Evolutionary conservation across 2,888 invertebrate genomes (phyloP), one percentile per base, ranked within the genome.

Genomic region (Girardia tigrina): DNA sequence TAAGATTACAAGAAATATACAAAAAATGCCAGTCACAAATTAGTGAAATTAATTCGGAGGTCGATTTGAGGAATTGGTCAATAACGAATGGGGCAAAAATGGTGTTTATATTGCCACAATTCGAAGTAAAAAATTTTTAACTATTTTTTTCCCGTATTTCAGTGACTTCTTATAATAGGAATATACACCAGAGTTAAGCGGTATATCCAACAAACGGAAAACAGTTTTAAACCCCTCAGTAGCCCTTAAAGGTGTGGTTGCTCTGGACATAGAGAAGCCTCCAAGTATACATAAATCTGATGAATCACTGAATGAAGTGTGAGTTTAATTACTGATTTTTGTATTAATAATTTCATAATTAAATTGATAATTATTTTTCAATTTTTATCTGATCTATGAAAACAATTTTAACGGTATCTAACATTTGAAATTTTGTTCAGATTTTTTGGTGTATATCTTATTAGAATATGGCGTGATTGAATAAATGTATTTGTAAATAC

Each of bases 1-100:
- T 56, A 6, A 56, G 56, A 56, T 56, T 56, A 16, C 4, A 56
- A 20, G 56, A 56, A 12, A 56, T 56, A 56, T 56, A 56, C 23
- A 23, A 56, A 8, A 4, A 56, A 4, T 56, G 56, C n/a, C n/a
- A 56, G 23, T 12, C n/a, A n/a, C 6, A 4, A 6, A 56, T 56
- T 16, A 56, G 23, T n/a, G 56, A 56, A 56, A n/a, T 56, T 4
- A 56, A 56, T 56, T 56, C 56, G 20, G 56, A 56, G 4, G 56
- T 56, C n/a, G 56, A 56, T 56, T 16, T 56, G 56, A 56, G 23
- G 23, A 56, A 56, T 56, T 56, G 56, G 56, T 56, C 56, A 56
- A 56, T 8, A 4, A 56, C 56, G 2, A 56, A 56, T n/a, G 56
- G 56, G 4, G 4, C 56, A 20, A 23, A n/a, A 56, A 56, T 56